phyloP scores from a whole-genome alignment of 2,888 invertebrate genomes.

The Volucella bombylans region DNA sequence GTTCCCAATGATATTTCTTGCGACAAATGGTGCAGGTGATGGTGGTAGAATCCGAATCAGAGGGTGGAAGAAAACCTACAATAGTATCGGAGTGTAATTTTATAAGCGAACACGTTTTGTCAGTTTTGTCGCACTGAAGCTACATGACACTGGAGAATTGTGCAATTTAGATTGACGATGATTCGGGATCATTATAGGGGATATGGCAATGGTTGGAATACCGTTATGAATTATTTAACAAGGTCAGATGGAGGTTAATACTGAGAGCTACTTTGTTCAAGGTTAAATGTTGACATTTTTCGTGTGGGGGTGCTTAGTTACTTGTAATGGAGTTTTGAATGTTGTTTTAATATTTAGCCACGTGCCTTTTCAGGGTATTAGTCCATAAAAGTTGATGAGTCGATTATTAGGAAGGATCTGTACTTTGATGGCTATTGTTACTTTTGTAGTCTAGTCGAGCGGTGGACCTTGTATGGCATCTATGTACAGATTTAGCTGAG shows the following conservation, averaged over 20 bases:
- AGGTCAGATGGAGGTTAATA: constrained; percentile 22
- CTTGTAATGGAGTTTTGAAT: too few species aligned
- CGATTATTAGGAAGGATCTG: too few species aligned
- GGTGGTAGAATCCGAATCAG: too few species aligned
- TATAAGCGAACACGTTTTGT: constrained; percentile 33
- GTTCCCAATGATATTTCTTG: neutral
- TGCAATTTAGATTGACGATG: constrained; percentile 40
- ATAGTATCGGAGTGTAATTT: constrained; percentile 8
- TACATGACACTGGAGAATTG: constrained; percentile 32
- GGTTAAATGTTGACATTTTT: neutral
- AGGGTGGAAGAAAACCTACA: neutral
- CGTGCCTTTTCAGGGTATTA: too few species aligned
- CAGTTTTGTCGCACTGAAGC: constrained; percentile 36
- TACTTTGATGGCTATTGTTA: too few species aligned
- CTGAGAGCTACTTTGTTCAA: neutral
- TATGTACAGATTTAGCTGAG: too few species aligned
- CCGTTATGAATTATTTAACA: constrained; percentile 23
- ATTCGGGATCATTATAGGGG: neutral
- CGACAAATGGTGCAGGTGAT: neutral
- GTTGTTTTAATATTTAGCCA: too few species aligned
- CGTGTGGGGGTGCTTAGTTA: too few species aligned
- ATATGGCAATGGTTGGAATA: constrained; percentile 2
- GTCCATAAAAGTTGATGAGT: too few species aligned
- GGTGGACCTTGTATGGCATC: too few species aligned
- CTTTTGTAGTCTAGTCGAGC: too few species aligned